A percentile compares a stretch with the other conserved stretches of the same genome.
Evolutionary conservation across 2,888 invertebrate genomes (phyloP).

Genomic region (Eupeodes latifasciatus): DNA sequence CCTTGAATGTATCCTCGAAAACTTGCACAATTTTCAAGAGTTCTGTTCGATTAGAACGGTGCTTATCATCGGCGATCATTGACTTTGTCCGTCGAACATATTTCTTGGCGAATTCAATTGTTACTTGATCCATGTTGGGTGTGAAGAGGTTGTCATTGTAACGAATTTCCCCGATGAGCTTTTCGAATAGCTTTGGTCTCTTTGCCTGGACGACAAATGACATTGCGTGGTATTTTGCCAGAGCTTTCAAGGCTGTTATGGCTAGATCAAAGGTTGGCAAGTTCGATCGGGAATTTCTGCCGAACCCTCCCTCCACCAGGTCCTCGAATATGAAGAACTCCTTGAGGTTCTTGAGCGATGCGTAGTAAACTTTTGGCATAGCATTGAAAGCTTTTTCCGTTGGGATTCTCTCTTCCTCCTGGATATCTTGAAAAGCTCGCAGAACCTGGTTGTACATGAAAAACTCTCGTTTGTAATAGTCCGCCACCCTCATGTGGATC

Average conservation of each 20-base stretch:
- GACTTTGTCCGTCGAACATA: constrained; percentile 78
- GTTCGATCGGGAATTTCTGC: constrained; percentile 81
- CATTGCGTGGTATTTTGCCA: constrained; percentile 85
- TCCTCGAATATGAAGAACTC: constrained; percentile 81
- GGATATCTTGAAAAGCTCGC: constrained; percentile 75
- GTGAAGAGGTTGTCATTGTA: constrained; percentile 79
- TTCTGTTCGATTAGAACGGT: constrained; percentile 33
- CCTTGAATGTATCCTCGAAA: constrained; percentile 78
- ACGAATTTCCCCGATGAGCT: constrained; percentile 76
- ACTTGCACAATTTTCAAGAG: constrained; percentile 76
- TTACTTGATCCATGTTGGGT: constrained; percentile 77
- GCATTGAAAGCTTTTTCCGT: constrained; percentile 61
- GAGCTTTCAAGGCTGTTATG: constrained; percentile 82
- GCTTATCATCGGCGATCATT: constrained; percentile 78
- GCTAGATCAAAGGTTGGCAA: constrained; percentile 83
- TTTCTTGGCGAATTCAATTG: constrained; percentile 80
- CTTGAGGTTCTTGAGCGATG: constrained; percentile 77
- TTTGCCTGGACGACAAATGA: constrained; percentile 83
- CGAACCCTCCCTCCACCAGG: constrained; percentile 77
- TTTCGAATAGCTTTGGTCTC: constrained; percentile 76
- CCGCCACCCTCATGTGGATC: constrained; percentile 79
- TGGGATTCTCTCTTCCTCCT: constrained; percentile 50
- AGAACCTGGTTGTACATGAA: constrained; percentile 80
- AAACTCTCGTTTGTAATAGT: constrained; percentile 80
- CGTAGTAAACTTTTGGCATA: constrained; percentile 78